These are phyloP conservation scores for Hydrotaea cyrtoneurina DNA, from an alignment of 2,888 invertebrate species.

Conservation along the genomic window DNA sequence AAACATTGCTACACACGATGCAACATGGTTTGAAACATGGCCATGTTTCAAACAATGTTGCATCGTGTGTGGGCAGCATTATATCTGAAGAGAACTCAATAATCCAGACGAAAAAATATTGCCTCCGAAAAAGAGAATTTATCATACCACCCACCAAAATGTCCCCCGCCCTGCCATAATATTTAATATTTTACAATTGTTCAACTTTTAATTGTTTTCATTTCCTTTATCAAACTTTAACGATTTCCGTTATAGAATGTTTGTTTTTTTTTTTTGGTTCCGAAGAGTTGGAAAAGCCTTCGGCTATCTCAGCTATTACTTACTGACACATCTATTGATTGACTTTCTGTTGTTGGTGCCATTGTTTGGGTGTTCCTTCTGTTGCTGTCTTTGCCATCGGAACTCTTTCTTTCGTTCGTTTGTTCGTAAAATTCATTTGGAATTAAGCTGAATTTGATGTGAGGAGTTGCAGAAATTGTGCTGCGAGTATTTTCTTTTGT, in stretches of 20 bases:
- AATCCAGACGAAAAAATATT: no score
- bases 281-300: neutral
- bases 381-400: no score
- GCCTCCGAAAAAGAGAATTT: no score
- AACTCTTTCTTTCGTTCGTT: neutral
- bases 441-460: neutral
- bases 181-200: neutral
- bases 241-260: constrained; percentile 2
- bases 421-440: neutral
- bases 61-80: no score
- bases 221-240: constrained; percentile 28
- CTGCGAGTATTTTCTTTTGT: constrained; percentile 10
- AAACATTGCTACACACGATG: no score
- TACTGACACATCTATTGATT: constrained; percentile 24
- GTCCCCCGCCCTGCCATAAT: neutral
- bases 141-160: no score
- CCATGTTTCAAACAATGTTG: no score
- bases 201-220: constrained; percentile 30
- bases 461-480: neutral
- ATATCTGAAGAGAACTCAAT: no score
- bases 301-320: constrained; percentile 8
- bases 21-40: no score
- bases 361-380: neutral
- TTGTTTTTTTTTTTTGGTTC: neutral
- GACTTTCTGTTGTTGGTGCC: neutral